These are phyloP conservation scores for Pycnomerus fuliginosus DNA, from an alignment of 2,888 invertebrate species.

Conservation along the genomic window DNA sequence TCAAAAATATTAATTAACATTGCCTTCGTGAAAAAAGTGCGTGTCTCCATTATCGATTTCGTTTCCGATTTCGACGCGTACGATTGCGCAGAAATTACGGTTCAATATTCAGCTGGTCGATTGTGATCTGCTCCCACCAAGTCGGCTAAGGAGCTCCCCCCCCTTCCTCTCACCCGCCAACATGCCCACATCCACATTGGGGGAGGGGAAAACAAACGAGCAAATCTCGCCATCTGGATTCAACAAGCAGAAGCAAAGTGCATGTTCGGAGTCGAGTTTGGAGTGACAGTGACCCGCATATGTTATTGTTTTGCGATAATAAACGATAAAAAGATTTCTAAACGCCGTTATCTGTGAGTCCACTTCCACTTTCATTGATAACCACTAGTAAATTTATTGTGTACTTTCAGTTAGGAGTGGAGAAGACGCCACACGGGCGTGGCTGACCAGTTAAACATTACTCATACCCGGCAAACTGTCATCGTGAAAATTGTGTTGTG, in stretches of 20 bases:
- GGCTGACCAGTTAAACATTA: constrained; percentile 51
- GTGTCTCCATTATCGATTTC: constrained; percentile 31
- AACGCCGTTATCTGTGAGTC: constrained; percentile 20
- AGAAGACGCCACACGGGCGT: constrained; percentile 50
- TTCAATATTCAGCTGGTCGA: constrained; percentile 29
- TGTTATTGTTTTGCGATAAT: constrained; percentile 24
- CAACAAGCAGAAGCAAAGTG: constrained; percentile 28
- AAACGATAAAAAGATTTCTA: constrained; percentile 22
- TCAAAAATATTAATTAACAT: constrained; percentile 29
- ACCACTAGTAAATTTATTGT: not conserved
- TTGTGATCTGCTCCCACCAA: constrained; percentile 29
- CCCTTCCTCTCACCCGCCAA: constrained; percentile 8
- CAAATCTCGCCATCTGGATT: constrained; percentile 44
- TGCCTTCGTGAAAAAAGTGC: constrained; percentile 15
- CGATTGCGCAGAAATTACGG: not conserved
- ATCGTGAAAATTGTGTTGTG: constrained; percentile 10
- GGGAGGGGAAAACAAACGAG: constrained; percentile 30
- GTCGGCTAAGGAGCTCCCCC: constrained; percentile 10
- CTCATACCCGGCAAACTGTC: constrained; percentile 37
- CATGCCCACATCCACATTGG: constrained; percentile 22
- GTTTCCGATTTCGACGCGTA: constrained; percentile 1
- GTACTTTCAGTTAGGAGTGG: constrained; percentile 16
- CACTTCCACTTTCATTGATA: constrained; percentile 14
- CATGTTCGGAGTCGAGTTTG: constrained; percentile 26
- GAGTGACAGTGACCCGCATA: constrained; percentile 36